These are phyloP conservation scores for Adoxophyes honmai DNA, from an alignment of 1,140 invertebrate species.

Conservation along the genomic window DNA sequence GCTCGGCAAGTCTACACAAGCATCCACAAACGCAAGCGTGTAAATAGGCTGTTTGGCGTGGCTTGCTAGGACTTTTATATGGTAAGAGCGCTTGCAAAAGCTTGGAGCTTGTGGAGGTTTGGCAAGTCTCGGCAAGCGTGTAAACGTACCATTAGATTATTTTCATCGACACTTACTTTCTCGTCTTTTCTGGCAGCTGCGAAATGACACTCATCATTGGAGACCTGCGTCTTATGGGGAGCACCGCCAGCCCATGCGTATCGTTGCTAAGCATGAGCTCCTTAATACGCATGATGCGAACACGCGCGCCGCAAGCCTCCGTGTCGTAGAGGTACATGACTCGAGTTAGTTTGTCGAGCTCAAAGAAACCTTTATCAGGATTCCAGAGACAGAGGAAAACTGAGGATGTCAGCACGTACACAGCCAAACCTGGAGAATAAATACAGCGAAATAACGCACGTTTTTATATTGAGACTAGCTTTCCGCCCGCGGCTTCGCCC, in stretches of 20 bases:
- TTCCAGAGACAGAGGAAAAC: slow-evolving; percentile 47
- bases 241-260: slow-evolving; percentile 31
- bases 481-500: too few relatives aligned
- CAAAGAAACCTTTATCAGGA: slow-evolving; percentile 32
- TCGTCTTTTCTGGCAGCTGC: slow-evolving; percentile 43
- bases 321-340: slow-evolving; percentile 63
- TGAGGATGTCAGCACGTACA: slow-evolving; percentile 35
- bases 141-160: too few relatives aligned
- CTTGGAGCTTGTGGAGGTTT: too few relatives aligned
- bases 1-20: too few relatives aligned
- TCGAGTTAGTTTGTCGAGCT: slow-evolving; percentile 48
- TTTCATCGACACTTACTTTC: slow-evolving; percentile 37
- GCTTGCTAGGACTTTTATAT: too few relatives aligned
- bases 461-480: too few relatives aligned
- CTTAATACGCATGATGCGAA: slow-evolving; percentile 24
- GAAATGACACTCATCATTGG: slow-evolving; percentile 41
- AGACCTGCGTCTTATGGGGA: slow-evolving; percentile 43
- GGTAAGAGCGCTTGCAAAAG: too few relatives aligned
- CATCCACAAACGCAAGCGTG: too few relatives aligned
- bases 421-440: slow-evolving; percentile 37
- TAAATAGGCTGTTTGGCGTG: too few relatives aligned
- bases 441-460: too few relatives aligned
- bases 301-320: slow-evolving; percentile 40
- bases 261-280: slow-evolving; percentile 44
- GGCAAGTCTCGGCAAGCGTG: too few relatives aligned